Base-by-base conservation (phyloP, 2,888 invertebrate genomes). In the Drosophila monieri region DNA sequence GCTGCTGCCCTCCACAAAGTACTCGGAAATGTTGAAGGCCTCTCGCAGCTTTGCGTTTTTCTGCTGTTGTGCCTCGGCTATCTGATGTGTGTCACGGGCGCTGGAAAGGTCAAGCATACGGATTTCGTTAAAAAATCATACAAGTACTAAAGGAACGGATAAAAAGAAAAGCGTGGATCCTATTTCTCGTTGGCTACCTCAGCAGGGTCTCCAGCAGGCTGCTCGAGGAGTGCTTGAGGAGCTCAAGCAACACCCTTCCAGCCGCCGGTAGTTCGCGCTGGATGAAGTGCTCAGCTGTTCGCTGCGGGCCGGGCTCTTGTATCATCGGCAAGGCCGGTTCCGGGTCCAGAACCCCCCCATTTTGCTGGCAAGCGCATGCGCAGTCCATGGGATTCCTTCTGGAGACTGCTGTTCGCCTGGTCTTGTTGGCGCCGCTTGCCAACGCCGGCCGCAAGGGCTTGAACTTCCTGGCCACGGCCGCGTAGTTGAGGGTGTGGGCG, bases 21-120 rank as follows among this genome's bases (percentile, higher is more conserved):
- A 95, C 84, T 97, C 96, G 27, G 97, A 96, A 80, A 99, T 97
- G 61, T 98, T 98, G 91, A 99, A 98, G 5, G 98, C 99, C 91
- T 97, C 97, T 57, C 98, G 95, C 69, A 99, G 93, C 60, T 96
- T 95, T 2, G 97, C 97, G 93, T 99, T 99, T 92, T 98, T 98
- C 92, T 97, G 97, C 89, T 97, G 96, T 91, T 98, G 98, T 23
- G 98, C 98, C 91, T 97, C 97, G 1, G 99, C 98, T 75, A 98
- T 95, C 92, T 98, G 97, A 93, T 99, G 99, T 48, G 98, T 98
- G 91, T 98, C 98, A 71, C 96, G 96, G 71, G 97, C 97, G 92
- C 97, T 97, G 93, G 0, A 85, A 64, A 15, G 0, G 1, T 0
- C 35, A 23, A 30, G 12, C 3, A 6, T 2, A n/a, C 0, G 10